Evolutionary conservation across 2,113 vertebrate species (phyloP).

Genomic region (Solea solea): DNA sequence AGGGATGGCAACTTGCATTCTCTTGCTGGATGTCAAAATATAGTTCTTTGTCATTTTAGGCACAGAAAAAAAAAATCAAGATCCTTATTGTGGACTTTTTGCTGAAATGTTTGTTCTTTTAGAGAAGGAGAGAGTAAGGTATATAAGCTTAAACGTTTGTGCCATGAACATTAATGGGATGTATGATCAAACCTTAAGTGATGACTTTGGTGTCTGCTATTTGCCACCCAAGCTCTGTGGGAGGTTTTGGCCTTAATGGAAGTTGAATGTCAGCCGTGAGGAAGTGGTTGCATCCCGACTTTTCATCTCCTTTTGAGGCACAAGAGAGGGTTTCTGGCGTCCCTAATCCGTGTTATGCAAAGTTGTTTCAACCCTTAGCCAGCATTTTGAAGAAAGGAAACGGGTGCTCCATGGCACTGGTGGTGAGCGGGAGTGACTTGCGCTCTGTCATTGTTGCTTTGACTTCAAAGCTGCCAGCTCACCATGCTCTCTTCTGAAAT

Average conservation of each 20-base stretch:
- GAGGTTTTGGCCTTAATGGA: constrained; percentile 39
- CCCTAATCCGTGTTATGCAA: constrained; percentile 69
- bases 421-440: constrained; percentile 51
- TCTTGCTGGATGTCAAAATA: constrained; percentile 4
- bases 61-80: not conserved
- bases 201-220: not conserved
- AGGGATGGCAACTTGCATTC: constrained; percentile 27
- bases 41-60: not conserved
- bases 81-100: no score
- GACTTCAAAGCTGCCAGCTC: constrained; percentile 75
- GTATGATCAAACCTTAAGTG: not conserved
- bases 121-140: no score
- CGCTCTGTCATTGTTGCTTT: constrained; percentile 73
- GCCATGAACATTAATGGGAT: not conserved
- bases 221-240: constrained; percentile 4
- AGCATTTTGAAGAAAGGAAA: constrained; percentile 49
- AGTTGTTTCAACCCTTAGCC: constrained; percentile 63
- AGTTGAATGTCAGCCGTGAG: constrained; percentile 46
- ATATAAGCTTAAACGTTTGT: not conserved
- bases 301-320: constrained; percentile 21
- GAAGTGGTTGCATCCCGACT: constrained; percentile 20
- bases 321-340: constrained; percentile 46
- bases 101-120: not conserved
- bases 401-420: constrained; percentile 14
- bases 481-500: constrained; percentile 61